A percentile compares a stretch with the other conserved stretches of the same genome.
These are phyloP conservation scores for Syngnathus rostellatus DNA, from an alignment of 2,797 vertebrate species.

Conservation along the genomic window DNA sequence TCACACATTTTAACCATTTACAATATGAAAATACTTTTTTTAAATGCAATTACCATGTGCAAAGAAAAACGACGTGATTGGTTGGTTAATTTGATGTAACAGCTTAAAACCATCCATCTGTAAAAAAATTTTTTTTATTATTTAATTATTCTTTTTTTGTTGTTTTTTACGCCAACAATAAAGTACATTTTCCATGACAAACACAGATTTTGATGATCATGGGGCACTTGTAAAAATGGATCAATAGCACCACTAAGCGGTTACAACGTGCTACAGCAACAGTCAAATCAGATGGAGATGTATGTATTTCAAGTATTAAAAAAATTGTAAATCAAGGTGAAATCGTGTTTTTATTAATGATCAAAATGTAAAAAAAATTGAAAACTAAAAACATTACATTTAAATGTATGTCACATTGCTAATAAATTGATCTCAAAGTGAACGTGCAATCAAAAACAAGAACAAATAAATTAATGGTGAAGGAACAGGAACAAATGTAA, in stretches of 20 bases:
- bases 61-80: background rate
- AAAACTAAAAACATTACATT: background rate
- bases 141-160: too few species aligned
- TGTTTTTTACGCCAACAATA: background rate
- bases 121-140: too few species aligned
- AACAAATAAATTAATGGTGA: background rate
- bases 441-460: background rate
- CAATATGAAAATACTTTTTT: too few species aligned
- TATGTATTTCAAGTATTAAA: background rate
- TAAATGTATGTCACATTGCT: background rate
- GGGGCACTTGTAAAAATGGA: background rate
- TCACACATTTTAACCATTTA: too few species aligned
- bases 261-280: slow-evolving; percentile 5
- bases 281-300: background rate
- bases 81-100: background rate
- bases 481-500: too few species aligned
- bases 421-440: background rate
- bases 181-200: background rate
- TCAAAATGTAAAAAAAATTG: background rate
- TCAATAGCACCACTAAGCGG: slow-evolving; percentile 27
- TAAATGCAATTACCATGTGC: too few species aligned
- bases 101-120: background rate
- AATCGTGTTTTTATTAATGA: background rate
- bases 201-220: background rate
- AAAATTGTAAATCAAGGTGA: too few species aligned